Evolutionary conservation across 2,888 invertebrate species (phyloP).

Genomic region (Onthophagus sagittarius): DNA sequence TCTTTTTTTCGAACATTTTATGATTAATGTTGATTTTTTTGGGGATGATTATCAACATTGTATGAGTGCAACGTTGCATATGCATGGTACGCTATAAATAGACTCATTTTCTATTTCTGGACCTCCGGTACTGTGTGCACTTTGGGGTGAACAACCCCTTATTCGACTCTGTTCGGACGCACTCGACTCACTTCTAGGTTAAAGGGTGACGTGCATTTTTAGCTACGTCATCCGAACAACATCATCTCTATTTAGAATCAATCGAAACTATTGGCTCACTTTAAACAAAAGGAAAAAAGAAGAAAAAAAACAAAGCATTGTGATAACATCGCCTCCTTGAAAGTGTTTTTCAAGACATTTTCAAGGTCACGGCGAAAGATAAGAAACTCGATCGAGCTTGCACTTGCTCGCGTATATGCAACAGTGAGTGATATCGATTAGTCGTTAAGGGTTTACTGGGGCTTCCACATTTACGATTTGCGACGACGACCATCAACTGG

Average conservation of each 20-base stretch:
- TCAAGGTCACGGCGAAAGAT: not conserved
- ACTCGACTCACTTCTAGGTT: slow-evolving; percentile 27
- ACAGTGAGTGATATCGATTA: not conserved
- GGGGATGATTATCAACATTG: not conserved
- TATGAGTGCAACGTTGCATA: slow-evolving; percentile 3
- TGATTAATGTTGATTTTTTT: too few species aligned
- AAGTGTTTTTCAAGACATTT: not conserved
- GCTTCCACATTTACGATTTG: not conserved
- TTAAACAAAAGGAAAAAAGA: too few species aligned
- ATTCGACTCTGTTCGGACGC: slow-evolving; percentile 28
- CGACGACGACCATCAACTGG: not conserved
- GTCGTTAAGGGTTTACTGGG: not conserved
- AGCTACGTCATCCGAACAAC: slow-evolving; percentile 14
- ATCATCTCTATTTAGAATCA: too few species aligned
- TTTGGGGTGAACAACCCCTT: slow-evolving; percentile 34
- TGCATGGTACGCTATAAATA: slow-evolving; percentile 29
- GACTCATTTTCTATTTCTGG: slow-evolving; percentile 31
- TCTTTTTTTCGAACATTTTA: too few species aligned
- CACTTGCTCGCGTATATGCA: not conserved
- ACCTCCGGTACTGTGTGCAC: slow-evolving; percentile 23
- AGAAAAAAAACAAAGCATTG: too few species aligned
- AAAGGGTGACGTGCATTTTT: slow-evolving; percentile 27
- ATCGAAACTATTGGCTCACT: too few species aligned
- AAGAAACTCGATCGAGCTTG: not conserved
- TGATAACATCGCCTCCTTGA: not conserved